Conservation (phyloP, 2,797 vertebrate species). For the Channallabes apus region DNA sequence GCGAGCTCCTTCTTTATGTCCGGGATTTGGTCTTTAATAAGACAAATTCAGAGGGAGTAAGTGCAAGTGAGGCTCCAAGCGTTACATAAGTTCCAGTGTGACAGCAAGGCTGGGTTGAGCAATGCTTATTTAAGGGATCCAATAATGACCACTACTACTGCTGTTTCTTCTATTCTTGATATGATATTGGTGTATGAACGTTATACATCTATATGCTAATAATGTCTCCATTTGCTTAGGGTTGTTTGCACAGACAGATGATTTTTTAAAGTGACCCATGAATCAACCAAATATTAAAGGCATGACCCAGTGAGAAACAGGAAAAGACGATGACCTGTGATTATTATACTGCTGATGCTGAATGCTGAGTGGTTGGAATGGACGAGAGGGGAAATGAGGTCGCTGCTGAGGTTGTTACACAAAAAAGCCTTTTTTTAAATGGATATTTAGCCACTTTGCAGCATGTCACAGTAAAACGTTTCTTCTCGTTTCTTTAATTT, state of each 20-base stretch:
- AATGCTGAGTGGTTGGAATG: too few relatives aligned
- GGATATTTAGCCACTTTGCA: too few relatives aligned
- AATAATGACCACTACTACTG: background rate
- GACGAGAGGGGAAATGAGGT: too few relatives aligned
- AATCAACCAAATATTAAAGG: too few relatives aligned
- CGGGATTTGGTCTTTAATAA: constrained; percentile 33
- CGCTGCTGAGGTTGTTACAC: too few relatives aligned
- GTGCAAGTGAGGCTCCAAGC: background rate
- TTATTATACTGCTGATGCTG: too few relatives aligned
- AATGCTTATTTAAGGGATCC: background rate
- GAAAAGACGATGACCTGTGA: too few relatives aligned
- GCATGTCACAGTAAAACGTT: too few relatives aligned
- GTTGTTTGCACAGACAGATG: background rate
- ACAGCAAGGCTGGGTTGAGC: background rate
- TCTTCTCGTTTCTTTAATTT: too few relatives aligned
- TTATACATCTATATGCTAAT: background rate
- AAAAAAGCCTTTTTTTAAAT: too few relatives aligned
- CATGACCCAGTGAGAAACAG: too few relatives aligned
- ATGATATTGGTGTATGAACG: background rate
- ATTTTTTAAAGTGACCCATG: too few relatives aligned
- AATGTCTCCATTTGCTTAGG: background rate
- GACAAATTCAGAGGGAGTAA: background rate
- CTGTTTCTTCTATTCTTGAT: background rate
- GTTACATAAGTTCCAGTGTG: background rate
- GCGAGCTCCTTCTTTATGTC: constrained; percentile 36